phyloP scores from a whole-genome alignment of 92 coral and sea anemone species.

The Porites divaricata region DNA sequence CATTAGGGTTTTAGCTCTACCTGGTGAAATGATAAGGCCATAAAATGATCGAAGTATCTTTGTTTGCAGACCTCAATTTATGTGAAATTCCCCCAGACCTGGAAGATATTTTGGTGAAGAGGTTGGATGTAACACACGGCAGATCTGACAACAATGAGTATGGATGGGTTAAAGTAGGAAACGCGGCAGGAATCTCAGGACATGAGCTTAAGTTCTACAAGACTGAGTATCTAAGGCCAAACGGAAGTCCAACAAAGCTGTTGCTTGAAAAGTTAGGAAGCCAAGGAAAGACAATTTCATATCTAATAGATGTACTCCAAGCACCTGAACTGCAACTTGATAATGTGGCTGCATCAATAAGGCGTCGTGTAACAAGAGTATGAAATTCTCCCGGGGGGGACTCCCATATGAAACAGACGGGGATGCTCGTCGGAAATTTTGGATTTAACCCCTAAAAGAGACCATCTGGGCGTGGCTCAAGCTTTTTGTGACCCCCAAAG shows the following conservation, averaged over 20 bases:
- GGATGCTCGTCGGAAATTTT: no score
- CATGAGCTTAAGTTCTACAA: not conserved
- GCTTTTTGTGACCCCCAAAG: no score
- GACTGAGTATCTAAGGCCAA: not conserved
- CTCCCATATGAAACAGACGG: no score
- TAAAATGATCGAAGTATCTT: no score
- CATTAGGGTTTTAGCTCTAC: no score
- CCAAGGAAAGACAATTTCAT: conserved; percentile 19
- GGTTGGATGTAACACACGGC: conserved; percentile 1
- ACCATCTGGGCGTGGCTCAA: no score
- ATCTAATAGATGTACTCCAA: conserved; percentile 20
- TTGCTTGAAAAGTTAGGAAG: conserved; percentile 12
- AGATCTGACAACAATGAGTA: not conserved
- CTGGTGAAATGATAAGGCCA: no score
- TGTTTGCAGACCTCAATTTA: conserved; percentile 18
- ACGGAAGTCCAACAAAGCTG: conserved; percentile 13
- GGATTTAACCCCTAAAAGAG: no score
- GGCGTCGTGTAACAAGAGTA: conserved; percentile 20
- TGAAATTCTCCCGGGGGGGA: no score
- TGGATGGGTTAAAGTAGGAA: conserved; percentile 30
- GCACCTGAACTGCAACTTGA: conserved; percentile 20
- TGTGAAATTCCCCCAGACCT: conserved; percentile 33
- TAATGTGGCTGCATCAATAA: conserved; percentile 16
- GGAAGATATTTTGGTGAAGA: not conserved
- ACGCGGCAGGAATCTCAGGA: conserved; percentile 7